These are phyloP conservation scores for Eurytoma californica DNA, from an alignment of 2,888 invertebrate species.

Conservation along the genomic window DNA sequence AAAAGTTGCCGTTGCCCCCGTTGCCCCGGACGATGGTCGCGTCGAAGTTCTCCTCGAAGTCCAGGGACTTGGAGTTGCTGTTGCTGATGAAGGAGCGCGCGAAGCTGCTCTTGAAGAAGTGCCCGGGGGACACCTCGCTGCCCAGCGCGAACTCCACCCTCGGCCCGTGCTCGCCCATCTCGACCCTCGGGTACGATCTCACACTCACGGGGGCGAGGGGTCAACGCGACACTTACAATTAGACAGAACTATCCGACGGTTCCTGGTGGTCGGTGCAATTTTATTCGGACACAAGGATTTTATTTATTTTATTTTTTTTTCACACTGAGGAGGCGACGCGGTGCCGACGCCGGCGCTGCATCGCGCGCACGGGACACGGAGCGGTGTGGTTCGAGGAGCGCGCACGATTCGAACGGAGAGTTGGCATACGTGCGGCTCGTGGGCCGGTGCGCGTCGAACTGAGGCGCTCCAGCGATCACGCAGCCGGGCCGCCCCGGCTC, in stretches of 20 bases:
- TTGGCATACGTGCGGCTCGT: neutral
- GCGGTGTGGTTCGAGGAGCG: neutral
- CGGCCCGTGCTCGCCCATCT: conserved; percentile 61
- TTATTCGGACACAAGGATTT: neutral
- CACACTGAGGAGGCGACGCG: too few species aligned
- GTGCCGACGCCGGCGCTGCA: too few species aligned
- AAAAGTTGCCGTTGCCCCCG: conserved; percentile 61
- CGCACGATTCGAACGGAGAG: neutral
- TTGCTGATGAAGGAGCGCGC: conserved; percentile 76
- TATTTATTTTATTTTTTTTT: too few species aligned
- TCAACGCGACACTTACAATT: neutral
- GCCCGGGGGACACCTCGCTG: conserved; percentile 72
- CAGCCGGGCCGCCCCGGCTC: conserved; percentile 13
- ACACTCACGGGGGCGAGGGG: neutral
- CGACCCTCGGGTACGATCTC: neutral
- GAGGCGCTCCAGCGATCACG: conserved; percentile 29
- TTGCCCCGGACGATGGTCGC: conserved; percentile 55
- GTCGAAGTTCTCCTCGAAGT: conserved; percentile 65
- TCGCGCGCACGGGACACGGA: neutral
- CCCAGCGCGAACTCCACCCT: conserved; percentile 70
- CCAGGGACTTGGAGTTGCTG: conserved; percentile 73
- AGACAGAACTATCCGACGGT: neutral
- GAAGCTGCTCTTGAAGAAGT: conserved; percentile 78
- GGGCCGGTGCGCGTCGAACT: conserved; percentile 62
- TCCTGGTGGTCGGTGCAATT: too few species aligned